A percentile compares a stretch with the other conserved stretches of the same genome.
phyloP scores from a whole-genome alignment of 2,888 invertebrate species.

The Brenthis daphne region DNA sequence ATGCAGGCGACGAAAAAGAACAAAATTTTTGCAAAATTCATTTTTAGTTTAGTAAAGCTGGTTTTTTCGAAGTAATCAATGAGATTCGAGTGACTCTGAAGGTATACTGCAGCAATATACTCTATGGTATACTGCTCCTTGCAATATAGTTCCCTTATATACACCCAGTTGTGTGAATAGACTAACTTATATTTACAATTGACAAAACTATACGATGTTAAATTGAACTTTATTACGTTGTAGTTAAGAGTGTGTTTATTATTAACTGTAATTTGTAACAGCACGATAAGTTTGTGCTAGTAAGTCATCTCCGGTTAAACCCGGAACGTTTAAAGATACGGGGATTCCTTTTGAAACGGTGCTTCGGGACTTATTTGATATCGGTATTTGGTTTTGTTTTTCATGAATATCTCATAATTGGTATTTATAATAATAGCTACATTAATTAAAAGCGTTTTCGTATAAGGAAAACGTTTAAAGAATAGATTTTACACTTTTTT shows the following conservation, averaged over 20 bases:
- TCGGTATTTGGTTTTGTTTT: background rate
- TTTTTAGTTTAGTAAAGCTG: conserved; percentile 37
- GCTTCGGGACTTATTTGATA: conserved; percentile 7
- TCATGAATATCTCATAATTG: too few relatives aligned
- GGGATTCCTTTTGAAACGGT: conserved; percentile 10
- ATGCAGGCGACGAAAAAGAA: conserved; percentile 54
- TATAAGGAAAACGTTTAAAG: too few relatives aligned
- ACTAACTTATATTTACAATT: background rate
- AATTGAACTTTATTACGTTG: background rate
- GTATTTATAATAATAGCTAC: too few relatives aligned
- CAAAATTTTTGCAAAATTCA: conserved; percentile 55
- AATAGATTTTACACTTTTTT: too few relatives aligned
- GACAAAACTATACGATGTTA: background rate
- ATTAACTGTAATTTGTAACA: background rate
- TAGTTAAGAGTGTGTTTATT: background rate
- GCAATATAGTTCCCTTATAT: conserved; percentile 3
- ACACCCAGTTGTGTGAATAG: background rate
- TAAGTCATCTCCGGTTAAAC: conserved; percentile 12
- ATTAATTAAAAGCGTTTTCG: too few relatives aligned
- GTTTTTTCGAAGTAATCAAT: background rate
- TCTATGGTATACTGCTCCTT: background rate
- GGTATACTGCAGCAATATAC: background rate
- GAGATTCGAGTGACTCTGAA: conserved; percentile 15
- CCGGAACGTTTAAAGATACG: conserved; percentile 3
- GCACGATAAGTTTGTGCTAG: background rate